Conservation (phyloP, 2,113 vertebrate species). For the Amia ocellicauda region DNA sequence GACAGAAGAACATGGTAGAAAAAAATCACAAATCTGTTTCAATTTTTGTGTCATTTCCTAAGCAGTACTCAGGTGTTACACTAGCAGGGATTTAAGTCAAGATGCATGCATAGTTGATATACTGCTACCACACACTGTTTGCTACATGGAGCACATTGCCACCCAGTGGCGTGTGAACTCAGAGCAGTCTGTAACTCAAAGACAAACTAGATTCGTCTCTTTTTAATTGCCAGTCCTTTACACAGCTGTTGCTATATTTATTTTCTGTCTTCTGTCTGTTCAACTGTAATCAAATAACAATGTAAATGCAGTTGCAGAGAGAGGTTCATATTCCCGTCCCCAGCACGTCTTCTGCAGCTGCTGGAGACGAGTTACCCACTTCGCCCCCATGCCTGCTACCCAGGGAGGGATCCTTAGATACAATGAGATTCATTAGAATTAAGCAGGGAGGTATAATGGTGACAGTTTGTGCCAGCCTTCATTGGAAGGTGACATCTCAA, state of each 20-base stretch:
- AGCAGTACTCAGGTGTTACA: no score
- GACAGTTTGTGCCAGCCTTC: background rate
- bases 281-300: slow-evolving; percentile 56
- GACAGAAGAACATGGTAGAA: no score
- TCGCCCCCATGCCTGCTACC: slow-evolving; percentile 56
- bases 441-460: background rate
- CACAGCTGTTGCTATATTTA: slow-evolving; percentile 54
- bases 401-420: slow-evolving; percentile 41
- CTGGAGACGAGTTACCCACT: slow-evolving; percentile 15
- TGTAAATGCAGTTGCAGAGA: slow-evolving; percentile 52
- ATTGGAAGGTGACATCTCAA: background rate
- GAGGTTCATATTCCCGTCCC: slow-evolving; percentile 51
- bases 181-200: no score
- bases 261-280: slow-evolving; percentile 43
- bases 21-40: no score
- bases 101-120: no score
- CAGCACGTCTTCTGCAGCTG: slow-evolving; percentile 58
- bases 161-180: no score
- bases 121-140: no score
- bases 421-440: slow-evolving; percentile 52
- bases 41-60: no score
- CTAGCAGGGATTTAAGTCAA: no score
- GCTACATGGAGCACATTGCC: no score
- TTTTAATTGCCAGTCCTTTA: slow-evolving; percentile 46
- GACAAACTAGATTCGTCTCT: slow-evolving; percentile 34